A percentile compares a stretch with the other conserved stretches of the same genome.
Conservation (phyloP, 2,113 vertebrate genomes). For the Cettia cetti region DNA sequence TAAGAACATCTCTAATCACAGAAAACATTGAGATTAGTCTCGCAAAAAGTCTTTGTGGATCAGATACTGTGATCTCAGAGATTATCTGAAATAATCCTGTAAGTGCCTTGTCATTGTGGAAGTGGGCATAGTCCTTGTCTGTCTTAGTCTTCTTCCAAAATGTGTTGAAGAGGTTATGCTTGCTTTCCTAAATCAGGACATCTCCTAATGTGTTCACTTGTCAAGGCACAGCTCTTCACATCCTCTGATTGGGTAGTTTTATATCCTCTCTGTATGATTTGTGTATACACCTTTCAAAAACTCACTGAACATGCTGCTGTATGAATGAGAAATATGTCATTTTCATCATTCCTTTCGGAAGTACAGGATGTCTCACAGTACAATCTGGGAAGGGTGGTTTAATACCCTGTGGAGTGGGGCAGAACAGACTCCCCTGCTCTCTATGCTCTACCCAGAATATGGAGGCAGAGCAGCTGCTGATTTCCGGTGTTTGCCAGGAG, state of each 20-base stretch:
- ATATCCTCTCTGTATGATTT: background rate
- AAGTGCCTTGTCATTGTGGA: background rate
- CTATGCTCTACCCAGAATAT: background rate
- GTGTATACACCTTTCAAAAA: background rate
- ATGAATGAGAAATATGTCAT: background rate
- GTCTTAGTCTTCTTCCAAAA: background rate
- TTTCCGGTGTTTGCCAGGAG: background rate
- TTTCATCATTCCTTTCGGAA: background rate
- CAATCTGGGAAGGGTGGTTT: background rate
- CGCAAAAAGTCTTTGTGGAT: background rate
- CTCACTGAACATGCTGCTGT: background rate
- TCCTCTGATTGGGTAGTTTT: background rate
- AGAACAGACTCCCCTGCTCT: background rate
- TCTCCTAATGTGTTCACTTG: background rate
- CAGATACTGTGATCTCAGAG: background rate
- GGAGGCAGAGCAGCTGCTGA: background rate
- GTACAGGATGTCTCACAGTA: background rate
- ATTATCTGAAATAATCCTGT: background rate
- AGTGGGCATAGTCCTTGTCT: background rate
- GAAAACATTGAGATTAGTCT: background rate
- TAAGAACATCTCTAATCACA: background rate
- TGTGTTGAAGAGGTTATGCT: background rate
- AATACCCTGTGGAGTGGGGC: background rate
- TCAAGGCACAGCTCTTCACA: background rate
- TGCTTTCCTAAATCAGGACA: background rate